A percentile compares a stretch with the other conserved stretches of the same genome.
Evolutionary conservation across 2,888 invertebrate genomes (phyloP).

Genomic region (Cyclophora albipunctata): DNA sequence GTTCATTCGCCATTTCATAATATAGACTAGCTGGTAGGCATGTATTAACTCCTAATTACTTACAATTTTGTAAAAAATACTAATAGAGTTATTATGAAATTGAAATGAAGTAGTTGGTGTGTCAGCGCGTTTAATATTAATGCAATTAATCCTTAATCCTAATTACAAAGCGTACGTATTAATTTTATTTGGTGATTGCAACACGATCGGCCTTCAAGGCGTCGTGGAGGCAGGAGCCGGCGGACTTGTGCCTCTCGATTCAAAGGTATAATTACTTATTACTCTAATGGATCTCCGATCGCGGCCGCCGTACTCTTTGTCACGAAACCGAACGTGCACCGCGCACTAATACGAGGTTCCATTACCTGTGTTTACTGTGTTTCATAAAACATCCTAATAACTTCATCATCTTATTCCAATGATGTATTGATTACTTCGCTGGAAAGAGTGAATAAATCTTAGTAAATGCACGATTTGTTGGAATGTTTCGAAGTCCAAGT

Average conservation of each 20-base stretch:
- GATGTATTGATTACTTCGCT: too few relatives aligned
- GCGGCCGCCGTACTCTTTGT: slow-evolving; percentile 41
- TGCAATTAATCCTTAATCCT: slow-evolving; percentile 25
- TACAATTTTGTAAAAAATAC: not conserved
- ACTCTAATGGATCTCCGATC: slow-evolving; percentile 56
- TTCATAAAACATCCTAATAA: too few relatives aligned
- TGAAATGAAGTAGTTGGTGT: slow-evolving; percentile 1
- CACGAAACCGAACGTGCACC: slow-evolving; percentile 40
- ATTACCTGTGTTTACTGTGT: too few relatives aligned
- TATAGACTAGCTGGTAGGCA: too few relatives aligned
- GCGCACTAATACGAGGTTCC: not conserved
- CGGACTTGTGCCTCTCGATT: slow-evolving; percentile 31
- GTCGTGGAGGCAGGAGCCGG: slow-evolving; percentile 31
- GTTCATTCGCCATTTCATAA: too few relatives aligned
- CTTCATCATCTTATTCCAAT: too few relatives aligned
- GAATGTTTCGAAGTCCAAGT: too few relatives aligned
- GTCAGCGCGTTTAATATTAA: slow-evolving; percentile 12
- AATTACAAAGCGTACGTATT: slow-evolving; percentile 19
- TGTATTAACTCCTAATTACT: too few relatives aligned
- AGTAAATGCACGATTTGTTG: too few relatives aligned
- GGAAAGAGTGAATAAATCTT: too few relatives aligned
- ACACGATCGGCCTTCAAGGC: slow-evolving; percentile 45
- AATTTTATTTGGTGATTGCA: slow-evolving; percentile 38
- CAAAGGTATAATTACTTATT: slow-evolving; percentile 58
- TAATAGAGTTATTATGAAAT: not conserved